Evolutionary conservation across 2,888 invertebrate genomes (phyloP), one percentile per base, ranked within the genome.

Genomic region (Dynastes grantii): DNA sequence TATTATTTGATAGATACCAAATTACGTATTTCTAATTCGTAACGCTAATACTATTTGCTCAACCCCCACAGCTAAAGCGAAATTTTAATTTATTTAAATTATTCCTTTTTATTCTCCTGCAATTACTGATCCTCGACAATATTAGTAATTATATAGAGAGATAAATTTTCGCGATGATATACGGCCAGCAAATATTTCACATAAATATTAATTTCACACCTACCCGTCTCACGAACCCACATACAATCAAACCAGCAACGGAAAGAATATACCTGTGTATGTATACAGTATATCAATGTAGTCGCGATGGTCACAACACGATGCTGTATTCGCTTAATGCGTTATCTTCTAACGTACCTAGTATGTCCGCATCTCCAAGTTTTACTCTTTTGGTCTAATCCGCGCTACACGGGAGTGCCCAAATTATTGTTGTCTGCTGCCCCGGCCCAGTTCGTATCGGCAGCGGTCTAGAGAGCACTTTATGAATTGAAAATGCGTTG

Each of bases 181-280:
- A 77, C 68, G 67, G 29, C 58, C 68, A 40, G 77, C 77, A 77
- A 77, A 77, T 77, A 68, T 77, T 77, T 77, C 68, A 55, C 68
- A 77, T 77, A 77, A 77, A 77, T 77, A 77, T 77, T 77, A 77
- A 77, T 77, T 77, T 77, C 45, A 77, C 77, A 77, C 77, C 77
- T 77, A 77, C 77, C 68, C 68, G 58, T 77, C 77, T 67, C 37
- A 58, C 27, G 58, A 67, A 68, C 77, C 77, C 67, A 75, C 73
- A 63, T 75, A 45, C 61, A 75, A 75, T 75, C 73, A 75, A 75
- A 61, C 27, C 73, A 22, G 22, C 22, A 16, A 75, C 73, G n/a
- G 61, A 58, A 37, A 32, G n/a, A 70, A 16, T 29, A n/a, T 58
- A 58, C n/a, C 22, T 9, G 13, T 51, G 49, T 32, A 58, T 53